phyloP scores from a whole-genome alignment of 2,888 invertebrate species.

The Pandemis cinnamomeana region DNA sequence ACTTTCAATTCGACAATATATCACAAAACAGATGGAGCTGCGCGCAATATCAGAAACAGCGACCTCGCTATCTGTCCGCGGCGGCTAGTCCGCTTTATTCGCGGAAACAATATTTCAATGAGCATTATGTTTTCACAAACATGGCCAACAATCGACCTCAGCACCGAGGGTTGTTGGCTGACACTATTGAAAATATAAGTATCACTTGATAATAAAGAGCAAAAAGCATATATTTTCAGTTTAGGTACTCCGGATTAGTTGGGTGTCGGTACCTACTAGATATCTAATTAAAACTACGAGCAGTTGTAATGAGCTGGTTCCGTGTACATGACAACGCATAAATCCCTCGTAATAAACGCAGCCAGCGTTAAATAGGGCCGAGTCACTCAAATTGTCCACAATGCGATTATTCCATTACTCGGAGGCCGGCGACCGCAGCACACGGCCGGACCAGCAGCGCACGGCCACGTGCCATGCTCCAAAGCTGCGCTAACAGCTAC shows the following conservation, averaged over 20 bases:
- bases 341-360: constrained; percentile 79
- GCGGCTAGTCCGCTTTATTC: constrained; percentile 76
- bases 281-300: constrained; percentile 77
- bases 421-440: constrained; percentile 63
- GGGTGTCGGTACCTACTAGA: constrained; percentile 52
- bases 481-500: constrained; percentile 28
- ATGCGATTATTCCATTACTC: constrained; percentile 80
- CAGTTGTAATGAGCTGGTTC: constrained; percentile 73
- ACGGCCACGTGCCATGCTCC: constrained; percentile 24
- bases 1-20: constrained; percentile 14
- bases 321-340: constrained; percentile 78
- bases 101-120: constrained; percentile 71
- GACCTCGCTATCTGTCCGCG: constrained; percentile 56
- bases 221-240: constrained; percentile 44
- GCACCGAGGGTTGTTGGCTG: constrained; percentile 11
- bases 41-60: constrained; percentile 58
- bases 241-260: constrained; percentile 54
- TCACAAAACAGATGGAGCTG: constrained; percentile 18
- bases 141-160: constrained; percentile 59
- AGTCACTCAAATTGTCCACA: constrained; percentile 80
- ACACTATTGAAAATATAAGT: constrained; percentile 10
- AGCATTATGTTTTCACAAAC: constrained; percentile 64
- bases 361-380: constrained; percentile 74
- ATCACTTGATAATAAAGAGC: not conserved
- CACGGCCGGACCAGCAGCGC: constrained; percentile 51